Base-by-base conservation (phyloP, 2,113 vertebrate species). In the Drymodes brunneopygia region DNA sequence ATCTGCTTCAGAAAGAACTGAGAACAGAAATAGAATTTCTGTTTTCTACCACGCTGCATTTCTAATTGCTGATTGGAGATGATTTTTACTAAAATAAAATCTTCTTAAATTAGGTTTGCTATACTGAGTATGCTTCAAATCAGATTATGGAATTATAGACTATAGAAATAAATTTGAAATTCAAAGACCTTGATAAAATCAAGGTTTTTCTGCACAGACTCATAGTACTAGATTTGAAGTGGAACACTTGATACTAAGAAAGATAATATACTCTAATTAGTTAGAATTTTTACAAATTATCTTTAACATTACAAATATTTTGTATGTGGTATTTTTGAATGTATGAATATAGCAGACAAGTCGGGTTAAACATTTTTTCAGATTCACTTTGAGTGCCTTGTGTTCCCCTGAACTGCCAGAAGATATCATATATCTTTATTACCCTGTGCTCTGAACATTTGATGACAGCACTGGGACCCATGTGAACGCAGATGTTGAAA, bases 1-100 rank as follows among this genome's bases (percentile, higher is more conserved):
- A 91, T 88, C 58, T 95, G 80, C 80, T 94, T 91, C 64, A 94
- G 50, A 91, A 89, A 42, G 23, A 89, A 66, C 28, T 81, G 58
- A 91, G 51, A 90, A 56, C 29, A 90, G 45, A 94, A 93, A 88
- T 62, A 77, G 70, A 51, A 83, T 70, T 94, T 74, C 45, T 83
- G 67, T 64, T 86, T 92, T 75, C 60, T 81, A 66, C 61, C 21
- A 57, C 72, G 24, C 4, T 73, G 70, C 57, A 67, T 92, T 85
- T 95, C 73, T 92, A 88, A 80, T 66, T 81, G 57, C 66, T 60
- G 56, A 89, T 64, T 86, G 61, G 73, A 89, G 56, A 66, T 35
- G 16, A 84, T 84, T 84, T 92, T 87, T 65, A 56, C 65, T 85
- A 69, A 86, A 95, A 93, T 72, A 84, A 93, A 92, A 50, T 42